Base-by-base conservation (phyloP, 2,797 vertebrate genomes). In the Premnoplex brunnescens region DNA sequence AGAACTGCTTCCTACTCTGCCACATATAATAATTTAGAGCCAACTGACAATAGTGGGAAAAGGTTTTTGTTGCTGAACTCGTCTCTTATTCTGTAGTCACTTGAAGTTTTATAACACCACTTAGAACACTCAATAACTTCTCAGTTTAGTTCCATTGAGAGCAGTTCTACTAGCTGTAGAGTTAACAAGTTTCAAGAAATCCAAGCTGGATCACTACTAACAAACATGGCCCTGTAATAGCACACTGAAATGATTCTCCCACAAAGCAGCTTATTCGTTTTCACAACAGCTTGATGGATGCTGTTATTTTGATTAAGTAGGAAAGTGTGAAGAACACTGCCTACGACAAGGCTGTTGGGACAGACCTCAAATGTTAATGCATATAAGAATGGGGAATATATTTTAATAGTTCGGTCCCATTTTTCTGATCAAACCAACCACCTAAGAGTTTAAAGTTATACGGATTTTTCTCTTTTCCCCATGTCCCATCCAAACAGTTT, bases 301-400 rank as follows among this genome's bases (percentile, higher is more conserved):
- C 51, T 93, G 73, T 5, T 89, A 89, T 92, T 94, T 73, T 88
- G 48, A 86, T 88, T 90, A 94, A 91, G 89, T 83, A 91, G 77
- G 55, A 91, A 71, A 92, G 80, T 91, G 79, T 93, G 85, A 95
- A 91, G 87, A 91, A 44, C 82, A 59, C 62, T 91, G 85, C 88
- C 91, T 91, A 94, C 36, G 22, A 89, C 54, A 89, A 86, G 81
- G 72, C 91, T 93, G 88, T 56, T 84, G 79, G 92, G 93, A 88
- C 80, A 96, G 59, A 92, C 83, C 75, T 91, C 46, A 84, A 67
- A 90, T 79, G 26, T 81, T 93, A 94, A 88, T 91, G 55, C 58
- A 77, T 14, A 9, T 43, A 66, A 72, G 55, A 74, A 59, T 21
- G 36, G 30, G 20, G 63, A 88, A 46, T 36, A 19, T 63, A 56